phyloP scores from a whole-genome alignment of 2,113 vertebrate species.

The crab-eating macaque (Macaca fascicularis) region T2T-MFA8v1.1 NC_088379.1:124955001-124955500 shows the following conservation, averaged over 20 bases:
- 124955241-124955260: neutral
- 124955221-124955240: too few relatives aligned
- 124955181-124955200: neutral
- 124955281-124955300: neutral
- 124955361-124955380: neutral
- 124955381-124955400: neutral
- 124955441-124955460: neutral
- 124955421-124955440: neutral
- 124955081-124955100: neutral
- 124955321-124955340: neutral
- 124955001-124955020: neutral
- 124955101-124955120: neutral
- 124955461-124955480: neutral
- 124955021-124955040: neutral
- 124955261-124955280: neutral
- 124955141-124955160: neutral
- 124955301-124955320: neutral
- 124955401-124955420: neutral
- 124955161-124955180: neutral
- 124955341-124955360: neutral
- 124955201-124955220: neutral
- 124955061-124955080: neutral
- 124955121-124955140: neutral
- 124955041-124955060: neutral
- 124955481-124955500: neutral